Percentiles rank a stretch among this genome's conserved stretches.
Conservation (phyloP, 2,888 invertebrate species). For the Agrotis segetum region DNA sequence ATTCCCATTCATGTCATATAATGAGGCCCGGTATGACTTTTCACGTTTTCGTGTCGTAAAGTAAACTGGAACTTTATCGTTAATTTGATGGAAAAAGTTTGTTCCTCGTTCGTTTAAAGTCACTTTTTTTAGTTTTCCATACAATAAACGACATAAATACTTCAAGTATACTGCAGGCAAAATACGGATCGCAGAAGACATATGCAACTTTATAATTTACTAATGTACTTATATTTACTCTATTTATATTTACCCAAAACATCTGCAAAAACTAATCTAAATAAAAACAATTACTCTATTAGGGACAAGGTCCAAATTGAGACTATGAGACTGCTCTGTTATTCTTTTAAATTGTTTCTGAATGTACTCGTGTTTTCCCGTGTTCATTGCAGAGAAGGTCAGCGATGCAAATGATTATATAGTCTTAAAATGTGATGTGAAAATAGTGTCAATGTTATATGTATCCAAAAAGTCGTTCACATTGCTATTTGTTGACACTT, state of each 20-base stretch:
- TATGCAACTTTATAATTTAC: neutral
- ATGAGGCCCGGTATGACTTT: too few relatives aligned
- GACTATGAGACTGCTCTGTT: slow-evolving; percentile 64
- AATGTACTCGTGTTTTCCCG: slow-evolving; percentile 71
- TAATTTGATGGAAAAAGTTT: too few relatives aligned
- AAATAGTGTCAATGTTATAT: slow-evolving; percentile 69
- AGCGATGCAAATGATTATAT: slow-evolving; percentile 63
- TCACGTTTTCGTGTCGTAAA: too few relatives aligned
- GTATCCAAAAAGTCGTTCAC: slow-evolving; percentile 50
- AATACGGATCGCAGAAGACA: neutral
- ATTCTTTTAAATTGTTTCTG: slow-evolving; percentile 70
- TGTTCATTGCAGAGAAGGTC: slow-evolving; percentile 72
- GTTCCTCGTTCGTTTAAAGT: too few relatives aligned
- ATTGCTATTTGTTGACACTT: slow-evolving; percentile 16
- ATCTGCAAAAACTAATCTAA: slow-evolving; percentile 52
- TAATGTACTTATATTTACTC: neutral
- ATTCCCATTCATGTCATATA: neutral
- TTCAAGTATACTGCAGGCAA: too few relatives aligned
- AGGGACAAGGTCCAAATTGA: slow-evolving; percentile 70
- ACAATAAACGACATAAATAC: too few relatives aligned
- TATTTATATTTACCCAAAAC: neutral
- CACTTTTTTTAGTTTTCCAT: too few relatives aligned
- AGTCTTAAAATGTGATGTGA: slow-evolving; percentile 57
- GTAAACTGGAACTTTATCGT: too few relatives aligned
- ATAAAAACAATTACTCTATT: slow-evolving; percentile 69